Percentiles rank a stretch among this genome's conserved stretches.
Evolutionary conservation across 2,888 invertebrate genomes (phyloP).

Genomic region (Pyrochroa serraticornis): DNA sequence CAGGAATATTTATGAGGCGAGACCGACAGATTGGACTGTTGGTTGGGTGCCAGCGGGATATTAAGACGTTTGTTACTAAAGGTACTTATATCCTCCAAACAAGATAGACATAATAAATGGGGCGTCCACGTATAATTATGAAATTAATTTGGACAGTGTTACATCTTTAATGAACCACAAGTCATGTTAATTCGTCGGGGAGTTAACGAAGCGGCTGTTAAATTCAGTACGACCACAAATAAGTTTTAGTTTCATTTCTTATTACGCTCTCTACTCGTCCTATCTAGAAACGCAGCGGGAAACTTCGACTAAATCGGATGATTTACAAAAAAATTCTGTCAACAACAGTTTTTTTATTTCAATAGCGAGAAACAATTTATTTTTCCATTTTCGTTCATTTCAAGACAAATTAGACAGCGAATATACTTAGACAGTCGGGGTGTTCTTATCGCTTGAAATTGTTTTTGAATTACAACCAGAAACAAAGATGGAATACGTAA

Average conservation of each 20-base stretch:
- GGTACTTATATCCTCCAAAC: slow-evolving; percentile 24
- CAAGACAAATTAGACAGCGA: too few species aligned
- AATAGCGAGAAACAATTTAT: too few species aligned
- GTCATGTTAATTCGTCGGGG: slow-evolving; percentile 24
- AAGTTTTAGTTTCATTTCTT: neutral
- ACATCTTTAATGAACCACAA: slow-evolving; percentile 27
- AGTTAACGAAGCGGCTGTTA: slow-evolving; percentile 20
- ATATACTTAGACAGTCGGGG: too few species aligned
- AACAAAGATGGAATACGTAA: too few species aligned
- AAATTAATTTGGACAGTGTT: slow-evolving; percentile 28
- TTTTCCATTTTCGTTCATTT: too few species aligned
- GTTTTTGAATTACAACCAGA: too few species aligned
- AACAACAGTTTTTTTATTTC: too few species aligned
- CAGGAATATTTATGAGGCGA: slow-evolving; percentile 22
- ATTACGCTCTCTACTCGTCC: too few species aligned
- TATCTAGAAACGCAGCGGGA: too few species aligned
- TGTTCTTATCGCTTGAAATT: too few species aligned
- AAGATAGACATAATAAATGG: slow-evolving; percentile 28
- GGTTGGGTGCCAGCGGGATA: slow-evolving; percentile 29
- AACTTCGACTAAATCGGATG: too few species aligned
- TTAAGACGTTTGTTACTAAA: slow-evolving; percentile 29
- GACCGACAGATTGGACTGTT: slow-evolving; percentile 24
- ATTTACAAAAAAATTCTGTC: too few species aligned
- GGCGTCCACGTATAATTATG: slow-evolving; percentile 24
- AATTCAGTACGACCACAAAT: slow-evolving; percentile 13